Evolutionary conservation across 2,888 invertebrate genomes (phyloP).

Genomic region (Horisme vitalbata): DNA sequence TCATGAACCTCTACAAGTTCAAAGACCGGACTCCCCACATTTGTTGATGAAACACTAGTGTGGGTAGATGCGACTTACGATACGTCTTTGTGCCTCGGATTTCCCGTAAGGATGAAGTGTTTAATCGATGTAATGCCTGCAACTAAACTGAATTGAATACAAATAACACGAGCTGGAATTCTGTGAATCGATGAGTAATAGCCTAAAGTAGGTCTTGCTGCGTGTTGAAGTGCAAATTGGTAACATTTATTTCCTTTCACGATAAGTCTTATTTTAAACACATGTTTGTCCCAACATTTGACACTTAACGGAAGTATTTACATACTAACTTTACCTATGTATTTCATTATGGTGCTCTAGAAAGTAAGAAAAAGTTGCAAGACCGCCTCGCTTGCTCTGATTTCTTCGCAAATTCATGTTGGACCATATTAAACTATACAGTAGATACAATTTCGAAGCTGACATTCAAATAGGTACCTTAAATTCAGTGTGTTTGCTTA

Average conservation of each 20-base stretch:
- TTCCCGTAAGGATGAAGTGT: constrained; percentile 28
- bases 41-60: too few species aligned
- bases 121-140: constrained; percentile 17
- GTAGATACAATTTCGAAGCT: too few species aligned
- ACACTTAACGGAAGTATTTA: too few species aligned
- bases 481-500: too few species aligned
- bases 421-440: not conserved
- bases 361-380: constrained; percentile 30
- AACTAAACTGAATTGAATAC: constrained; percentile 25
- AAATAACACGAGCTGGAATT: constrained; percentile 47
- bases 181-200: constrained; percentile 51
- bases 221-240: not conserved
- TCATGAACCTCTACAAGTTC: constrained; percentile 55
- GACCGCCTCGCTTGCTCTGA: constrained; percentile 7
- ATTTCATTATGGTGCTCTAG: constrained; percentile 9
- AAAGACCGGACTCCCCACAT: constrained; percentile 63
- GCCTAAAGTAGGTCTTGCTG: not conserved
- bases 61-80: constrained; percentile 17
- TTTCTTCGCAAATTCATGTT: constrained; percentile 9
- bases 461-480: too few species aligned
- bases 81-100: constrained; percentile 28
- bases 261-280: not conserved
- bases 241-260: not conserved
- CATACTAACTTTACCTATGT: too few species aligned
- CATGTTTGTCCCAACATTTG: too few species aligned